Evolutionary conservation across 2,797 vertebrate species (phyloP).

Genomic region (Lithobates sylvaticus): DNA sequence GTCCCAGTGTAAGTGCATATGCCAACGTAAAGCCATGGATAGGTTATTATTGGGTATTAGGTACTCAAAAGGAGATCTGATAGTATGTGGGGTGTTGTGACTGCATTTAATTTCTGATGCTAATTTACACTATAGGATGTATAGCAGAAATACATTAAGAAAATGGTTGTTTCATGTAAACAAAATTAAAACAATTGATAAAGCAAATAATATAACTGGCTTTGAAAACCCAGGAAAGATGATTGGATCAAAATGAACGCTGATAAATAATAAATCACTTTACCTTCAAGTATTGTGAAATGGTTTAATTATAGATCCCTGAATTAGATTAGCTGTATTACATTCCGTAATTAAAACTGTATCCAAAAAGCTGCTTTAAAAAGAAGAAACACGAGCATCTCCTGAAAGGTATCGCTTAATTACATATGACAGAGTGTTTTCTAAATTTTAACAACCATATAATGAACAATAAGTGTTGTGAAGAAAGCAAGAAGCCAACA

Average conservation of each 20-base stretch:
- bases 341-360: constrained; percentile 53
- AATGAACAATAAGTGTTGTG: constrained; percentile 23
- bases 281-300: constrained; percentile 49
- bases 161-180: not conserved
- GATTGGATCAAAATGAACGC: constrained; percentile 19
- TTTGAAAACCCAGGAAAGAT: constrained; percentile 17
- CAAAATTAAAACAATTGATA: not conserved
- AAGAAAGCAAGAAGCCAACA: not conserved
- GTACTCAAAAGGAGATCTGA: too few species aligned
- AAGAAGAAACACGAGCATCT: constrained; percentile 20
- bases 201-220: not conserved
- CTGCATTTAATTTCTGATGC: too few species aligned
- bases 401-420: constrained; percentile 28
- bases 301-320: constrained; percentile 50
- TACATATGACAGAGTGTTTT: constrained; percentile 28
- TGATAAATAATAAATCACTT: constrained; percentile 55
- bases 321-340: constrained; percentile 50
- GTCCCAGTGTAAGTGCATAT: too few species aligned
- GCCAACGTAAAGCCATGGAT: too few species aligned
- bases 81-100: too few species aligned
- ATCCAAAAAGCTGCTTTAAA: constrained; percentile 46
- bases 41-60: too few species aligned
- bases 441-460: constrained; percentile 19
- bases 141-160: not conserved
- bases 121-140: not conserved